Base-by-base conservation (phyloP, 2,888 invertebrate species). In the Ypsolopha scabrella region DNA sequence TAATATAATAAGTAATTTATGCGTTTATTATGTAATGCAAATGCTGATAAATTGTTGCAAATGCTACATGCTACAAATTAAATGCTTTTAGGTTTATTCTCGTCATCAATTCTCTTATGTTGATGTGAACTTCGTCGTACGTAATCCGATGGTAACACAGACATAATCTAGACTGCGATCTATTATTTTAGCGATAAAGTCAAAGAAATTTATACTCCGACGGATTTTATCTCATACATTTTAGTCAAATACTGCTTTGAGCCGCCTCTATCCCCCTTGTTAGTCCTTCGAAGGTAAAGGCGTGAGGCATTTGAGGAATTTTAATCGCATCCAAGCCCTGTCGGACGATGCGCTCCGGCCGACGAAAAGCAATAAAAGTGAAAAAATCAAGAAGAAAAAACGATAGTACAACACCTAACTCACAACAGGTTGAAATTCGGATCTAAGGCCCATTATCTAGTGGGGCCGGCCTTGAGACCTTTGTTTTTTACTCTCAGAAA, bases 241-340 rank as follows among this genome's bases (percentile, higher is more conserved):
- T n/a, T 39, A n/a, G n/a, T n/a, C n/a, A n/a, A n/a, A 44, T 51
- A 33, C n/a, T 14, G 9, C 46, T 43, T 34, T 50, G 67, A 69
- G 65, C 60, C 64, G 58, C 61, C 57, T 77, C 79, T 76, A 66
- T 67, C 66, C 64, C n/a, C 55, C 63, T 65, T 67, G 66, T 60
- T 57, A 58, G 59, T 60, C 67, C 24, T 24, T 67, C 66, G 60
- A 63, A 68, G 71, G 72, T 72, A 71, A 68, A 70, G 78, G 80
- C 83, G 83, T 75, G 76, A 80, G 81, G 81, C 72, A 80, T 80
- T 75, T 70, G 62, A 72, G 77, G 86, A 86, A 86, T 86, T 76
- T 86, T 86, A 85, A 85, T 86, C 85, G 86, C 72, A 76, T 75
- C 80, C 75, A 75, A 75, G 74, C 73, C 75, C 68, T 63, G 72